Conservation (phyloP, 2,113 vertebrate species). For the Mesocricetus auratus region DNA sequence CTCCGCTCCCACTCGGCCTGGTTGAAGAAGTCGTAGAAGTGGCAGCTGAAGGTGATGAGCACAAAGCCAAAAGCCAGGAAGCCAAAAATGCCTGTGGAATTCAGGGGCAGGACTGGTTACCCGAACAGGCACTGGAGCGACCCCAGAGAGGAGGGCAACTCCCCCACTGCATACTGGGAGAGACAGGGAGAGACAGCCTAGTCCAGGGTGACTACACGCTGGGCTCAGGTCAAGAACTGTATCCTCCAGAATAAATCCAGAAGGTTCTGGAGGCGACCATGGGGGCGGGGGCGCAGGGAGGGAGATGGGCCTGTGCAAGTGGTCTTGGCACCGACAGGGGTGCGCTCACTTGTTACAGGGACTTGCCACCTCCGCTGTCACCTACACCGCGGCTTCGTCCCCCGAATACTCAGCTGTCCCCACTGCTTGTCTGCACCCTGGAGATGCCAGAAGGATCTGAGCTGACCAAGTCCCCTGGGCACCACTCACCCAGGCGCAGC, state of each 20-base stretch:
- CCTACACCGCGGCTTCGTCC: not conserved
- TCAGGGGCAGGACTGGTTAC: not conserved
- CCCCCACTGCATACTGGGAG: not conserved
- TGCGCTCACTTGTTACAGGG: not conserved
- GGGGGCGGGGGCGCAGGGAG: not conserved
- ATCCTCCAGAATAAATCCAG: conserved; percentile 14
- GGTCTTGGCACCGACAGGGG: not conserved
- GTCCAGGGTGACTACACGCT: not conserved
- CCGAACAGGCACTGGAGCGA: not conserved
- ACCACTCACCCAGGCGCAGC: conserved; percentile 94
- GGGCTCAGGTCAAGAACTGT: not conserved
- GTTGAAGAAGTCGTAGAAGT: conserved; percentile 99
- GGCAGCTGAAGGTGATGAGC: conserved; percentile 98
- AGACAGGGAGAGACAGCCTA: too few relatives aligned
- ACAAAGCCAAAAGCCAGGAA: conserved; percentile 98
- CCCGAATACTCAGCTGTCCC: not conserved
- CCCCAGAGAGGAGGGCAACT: not conserved
- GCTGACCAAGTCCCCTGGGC: not conserved
- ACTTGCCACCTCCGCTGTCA: not conserved
- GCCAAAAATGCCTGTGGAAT: conserved; percentile 94
- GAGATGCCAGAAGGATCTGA: not conserved
- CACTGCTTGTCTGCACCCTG: not conserved
- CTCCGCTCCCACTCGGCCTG: conserved; percentile 98
- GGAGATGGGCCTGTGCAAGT: not conserved
- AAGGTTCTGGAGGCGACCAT: not conserved